phyloP scores from a whole-genome alignment of 2,888 invertebrate genomes.

The Plagodis pulveraria region DNA sequence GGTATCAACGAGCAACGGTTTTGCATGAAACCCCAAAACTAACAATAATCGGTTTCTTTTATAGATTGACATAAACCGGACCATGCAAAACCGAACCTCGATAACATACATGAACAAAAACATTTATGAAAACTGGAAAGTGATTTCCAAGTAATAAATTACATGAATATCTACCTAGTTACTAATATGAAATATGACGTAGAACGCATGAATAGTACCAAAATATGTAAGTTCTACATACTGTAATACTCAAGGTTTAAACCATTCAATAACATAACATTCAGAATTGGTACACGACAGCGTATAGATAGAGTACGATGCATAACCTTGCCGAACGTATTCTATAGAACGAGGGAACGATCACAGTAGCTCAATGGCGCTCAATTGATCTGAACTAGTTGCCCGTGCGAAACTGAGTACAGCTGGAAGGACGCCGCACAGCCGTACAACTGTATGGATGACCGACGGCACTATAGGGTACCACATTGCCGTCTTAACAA shows the following conservation, averaged over 20 bases:
- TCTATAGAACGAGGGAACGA: constrained; percentile 67
- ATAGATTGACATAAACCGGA: neutral
- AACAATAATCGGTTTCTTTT: neutral
- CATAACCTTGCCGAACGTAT: constrained; percentile 72
- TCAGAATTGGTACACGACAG: constrained; percentile 47
- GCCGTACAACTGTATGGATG: constrained; percentile 51
- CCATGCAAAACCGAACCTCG: constrained; percentile 55
- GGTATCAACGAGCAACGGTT: constrained; percentile 46
- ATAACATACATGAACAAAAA: constrained; percentile 41
- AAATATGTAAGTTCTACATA: constrained; percentile 12
- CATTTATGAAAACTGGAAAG: constrained; percentile 18
- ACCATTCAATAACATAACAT: constrained; percentile 45
- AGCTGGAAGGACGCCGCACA: constrained; percentile 58
- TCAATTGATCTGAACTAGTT: constrained; percentile 81
- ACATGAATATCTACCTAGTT: constrained; percentile 6
- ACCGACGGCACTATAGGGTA: constrained; percentile 39
- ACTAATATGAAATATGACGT: constrained; percentile 16
- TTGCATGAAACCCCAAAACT: constrained; percentile 42
- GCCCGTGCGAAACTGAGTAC: constrained; percentile 72
- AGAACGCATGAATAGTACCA: constrained; percentile 2
- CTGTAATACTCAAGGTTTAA: constrained; percentile 25
- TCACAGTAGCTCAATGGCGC: constrained; percentile 69
- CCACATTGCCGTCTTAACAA: constrained; percentile 32
- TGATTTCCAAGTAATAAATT: constrained; percentile 15
- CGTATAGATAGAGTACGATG: constrained; percentile 49